These are phyloP conservation scores for Columba janthina DNA, from an alignment of 2,113 vertebrate genomes.

Conservation along the genomic window DNA sequence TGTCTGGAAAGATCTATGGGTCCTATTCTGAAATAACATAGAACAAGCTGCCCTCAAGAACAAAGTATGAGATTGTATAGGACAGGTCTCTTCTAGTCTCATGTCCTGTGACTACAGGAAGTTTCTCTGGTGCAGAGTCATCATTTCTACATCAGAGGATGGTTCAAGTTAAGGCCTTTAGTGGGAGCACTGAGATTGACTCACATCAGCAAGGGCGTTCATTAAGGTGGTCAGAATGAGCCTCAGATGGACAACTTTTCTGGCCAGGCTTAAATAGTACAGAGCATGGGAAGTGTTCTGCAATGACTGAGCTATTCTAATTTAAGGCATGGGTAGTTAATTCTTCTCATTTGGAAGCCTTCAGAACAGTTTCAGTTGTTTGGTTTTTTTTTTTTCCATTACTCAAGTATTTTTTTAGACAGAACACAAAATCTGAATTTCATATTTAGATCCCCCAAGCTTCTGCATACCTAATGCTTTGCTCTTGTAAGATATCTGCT, in stretches of 20 bases:
- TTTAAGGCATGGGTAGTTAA: not conserved
- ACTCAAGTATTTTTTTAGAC: not conserved
- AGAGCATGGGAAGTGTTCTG: not conserved
- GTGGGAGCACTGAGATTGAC: rapidly evolving
- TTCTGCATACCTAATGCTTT: not conserved
- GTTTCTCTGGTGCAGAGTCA: not conserved
- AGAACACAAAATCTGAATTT: slow-evolving; percentile 28
- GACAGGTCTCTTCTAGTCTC: not conserved
- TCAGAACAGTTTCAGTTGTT: not conserved
- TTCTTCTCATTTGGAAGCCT: slow-evolving; percentile 10
- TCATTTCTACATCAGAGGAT: rapidly evolving
- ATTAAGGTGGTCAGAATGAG: not conserved
- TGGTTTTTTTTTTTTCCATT: slow-evolving; percentile 24
- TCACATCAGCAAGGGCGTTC: not conserved
- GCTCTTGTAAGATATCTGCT: not conserved
- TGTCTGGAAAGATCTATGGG: not conserved
- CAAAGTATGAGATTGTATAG: not conserved
- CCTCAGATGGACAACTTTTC: not conserved
- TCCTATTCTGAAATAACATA: not conserved
- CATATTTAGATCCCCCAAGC: slow-evolving; percentile 2
- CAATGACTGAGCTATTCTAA: not conserved
- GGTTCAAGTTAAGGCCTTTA: not conserved
- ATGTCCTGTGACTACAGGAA: not conserved
- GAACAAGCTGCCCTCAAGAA: not conserved
- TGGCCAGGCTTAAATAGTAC: not conserved